Conservation (phyloP, 2,797 vertebrate species). For the Zonotrichia albicollis region DNA sequence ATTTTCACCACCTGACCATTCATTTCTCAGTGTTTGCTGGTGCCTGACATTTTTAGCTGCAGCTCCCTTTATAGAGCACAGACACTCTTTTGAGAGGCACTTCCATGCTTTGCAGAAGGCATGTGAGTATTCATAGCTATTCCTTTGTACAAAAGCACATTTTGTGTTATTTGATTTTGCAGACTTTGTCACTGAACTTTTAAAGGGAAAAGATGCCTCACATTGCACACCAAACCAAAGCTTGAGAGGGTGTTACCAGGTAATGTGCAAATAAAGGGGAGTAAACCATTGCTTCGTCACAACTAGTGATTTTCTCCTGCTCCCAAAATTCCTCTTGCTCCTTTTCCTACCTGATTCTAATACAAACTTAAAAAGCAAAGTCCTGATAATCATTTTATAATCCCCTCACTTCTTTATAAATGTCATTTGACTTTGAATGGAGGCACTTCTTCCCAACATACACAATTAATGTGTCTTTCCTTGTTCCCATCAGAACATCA, state of each 20-base stretch:
- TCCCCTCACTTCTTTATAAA: neutral
- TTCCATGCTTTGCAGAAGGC: neutral
- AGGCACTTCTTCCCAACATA: neutral
- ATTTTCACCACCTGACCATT: neutral
- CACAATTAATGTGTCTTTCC: neutral
- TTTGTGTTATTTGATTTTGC: neutral
- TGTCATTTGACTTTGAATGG: neutral
- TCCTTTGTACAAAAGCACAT: neutral
- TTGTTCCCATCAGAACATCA: neutral
- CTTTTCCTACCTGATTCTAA: neutral
- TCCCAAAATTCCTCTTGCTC: neutral
- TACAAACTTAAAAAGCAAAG: neutral
- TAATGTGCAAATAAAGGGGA: neutral
- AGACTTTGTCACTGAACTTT: neutral
- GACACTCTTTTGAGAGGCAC: neutral
- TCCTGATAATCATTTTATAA: neutral
- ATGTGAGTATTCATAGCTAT: neutral
- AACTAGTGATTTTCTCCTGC: neutral
- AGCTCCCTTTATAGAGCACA: accelerated
- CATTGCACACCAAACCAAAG: neutral
- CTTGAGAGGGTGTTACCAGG: neutral
- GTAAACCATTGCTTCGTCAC: neutral
- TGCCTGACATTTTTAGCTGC: neutral
- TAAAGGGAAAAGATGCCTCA: neutral
- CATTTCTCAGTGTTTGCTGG: neutral